phyloP scores from a whole-genome alignment of 1,140 invertebrate species.

The Drosophila grimshawi region DNA sequence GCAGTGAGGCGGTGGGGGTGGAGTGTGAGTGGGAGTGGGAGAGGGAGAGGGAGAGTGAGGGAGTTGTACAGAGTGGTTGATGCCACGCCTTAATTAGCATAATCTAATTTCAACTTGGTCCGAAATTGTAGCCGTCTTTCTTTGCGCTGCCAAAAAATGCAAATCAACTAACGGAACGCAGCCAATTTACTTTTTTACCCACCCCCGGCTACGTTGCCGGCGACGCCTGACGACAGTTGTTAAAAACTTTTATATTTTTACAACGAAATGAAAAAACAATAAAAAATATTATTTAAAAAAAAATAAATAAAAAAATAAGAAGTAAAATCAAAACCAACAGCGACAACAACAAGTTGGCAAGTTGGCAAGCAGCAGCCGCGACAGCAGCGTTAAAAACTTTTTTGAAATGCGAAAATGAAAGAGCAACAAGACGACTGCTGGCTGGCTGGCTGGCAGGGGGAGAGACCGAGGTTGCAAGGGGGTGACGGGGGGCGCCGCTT shows the following conservation, averaged over 20 bases:
- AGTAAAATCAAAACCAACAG: constrained; percentile 37
- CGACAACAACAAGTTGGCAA: constrained; percentile 31
- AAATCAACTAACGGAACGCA: constrained; percentile 57
- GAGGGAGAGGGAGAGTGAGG: no score
- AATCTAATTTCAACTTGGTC: constrained; percentile 82
- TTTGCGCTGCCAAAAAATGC: constrained; percentile 73
- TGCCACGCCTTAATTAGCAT: constrained; percentile 78
- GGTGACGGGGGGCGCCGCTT: constrained; percentile 14
- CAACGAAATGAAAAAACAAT: constrained; percentile 83
- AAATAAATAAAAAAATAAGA: constrained; percentile 41
- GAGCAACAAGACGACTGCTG: constrained; percentile 68
- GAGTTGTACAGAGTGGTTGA: constrained; percentile 6
- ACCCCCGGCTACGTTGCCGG: neutral
- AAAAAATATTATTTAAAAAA: constrained; percentile 47
- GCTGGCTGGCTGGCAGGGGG: neutral
- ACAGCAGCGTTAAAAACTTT: constrained; percentile 48
- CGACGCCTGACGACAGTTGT: constrained; percentile 55
- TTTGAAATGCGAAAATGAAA: constrained; percentile 83
- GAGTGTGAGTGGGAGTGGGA: neutral
- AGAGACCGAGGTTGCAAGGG: neutral
- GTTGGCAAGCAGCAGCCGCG: constrained; percentile 19
- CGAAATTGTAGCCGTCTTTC: constrained; percentile 38
- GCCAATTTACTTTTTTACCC: constrained; percentile 27
- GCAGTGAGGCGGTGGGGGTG: neutral
- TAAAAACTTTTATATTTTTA: constrained; percentile 81